Conservation (phyloP, 2,797 vertebrate species). For the Numenius phaeopus region DNA sequence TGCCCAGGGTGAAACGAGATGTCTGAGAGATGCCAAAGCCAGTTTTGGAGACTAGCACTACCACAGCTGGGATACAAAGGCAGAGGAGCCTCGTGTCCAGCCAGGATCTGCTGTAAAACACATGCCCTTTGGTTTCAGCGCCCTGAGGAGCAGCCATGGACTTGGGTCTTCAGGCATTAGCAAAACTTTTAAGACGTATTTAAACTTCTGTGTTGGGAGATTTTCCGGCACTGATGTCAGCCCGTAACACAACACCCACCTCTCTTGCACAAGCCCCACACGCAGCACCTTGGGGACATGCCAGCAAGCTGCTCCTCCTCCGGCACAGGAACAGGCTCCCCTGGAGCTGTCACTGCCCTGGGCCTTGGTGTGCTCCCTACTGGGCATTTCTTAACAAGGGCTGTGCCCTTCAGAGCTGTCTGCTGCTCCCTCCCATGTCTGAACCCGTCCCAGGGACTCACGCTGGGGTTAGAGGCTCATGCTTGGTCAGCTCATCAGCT, state of each 20-base stretch:
- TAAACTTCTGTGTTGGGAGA: not conserved
- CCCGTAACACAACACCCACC: not conserved
- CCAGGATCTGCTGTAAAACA: not conserved
- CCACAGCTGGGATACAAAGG: not conserved
- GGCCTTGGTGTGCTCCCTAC: not conserved
- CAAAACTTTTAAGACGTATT: not conserved
- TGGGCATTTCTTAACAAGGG: too few species aligned
- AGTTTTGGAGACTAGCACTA: not conserved
- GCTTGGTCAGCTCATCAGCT: not conserved
- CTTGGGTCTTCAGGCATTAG: not conserved
- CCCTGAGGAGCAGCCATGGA: not conserved
- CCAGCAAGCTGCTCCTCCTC: not conserved
- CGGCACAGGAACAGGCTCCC: not conserved
- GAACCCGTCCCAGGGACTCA: not conserved
- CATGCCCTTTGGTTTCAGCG: not conserved
- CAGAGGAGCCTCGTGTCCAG: not conserved
- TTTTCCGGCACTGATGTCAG: not conserved
- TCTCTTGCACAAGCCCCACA: not conserved
- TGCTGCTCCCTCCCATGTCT: not conserved
- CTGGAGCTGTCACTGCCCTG: not conserved
- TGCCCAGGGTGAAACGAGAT: not conserved
- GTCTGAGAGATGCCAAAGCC: not conserved
- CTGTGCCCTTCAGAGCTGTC: not conserved
- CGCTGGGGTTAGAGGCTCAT: not conserved
- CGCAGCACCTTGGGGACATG: not conserved